Percentiles rank a stretch among this genome's conserved stretches.
phyloP scores from a whole-genome alignment of 1,140 invertebrate species.

The Zaprionus ghesquierei region DNA sequence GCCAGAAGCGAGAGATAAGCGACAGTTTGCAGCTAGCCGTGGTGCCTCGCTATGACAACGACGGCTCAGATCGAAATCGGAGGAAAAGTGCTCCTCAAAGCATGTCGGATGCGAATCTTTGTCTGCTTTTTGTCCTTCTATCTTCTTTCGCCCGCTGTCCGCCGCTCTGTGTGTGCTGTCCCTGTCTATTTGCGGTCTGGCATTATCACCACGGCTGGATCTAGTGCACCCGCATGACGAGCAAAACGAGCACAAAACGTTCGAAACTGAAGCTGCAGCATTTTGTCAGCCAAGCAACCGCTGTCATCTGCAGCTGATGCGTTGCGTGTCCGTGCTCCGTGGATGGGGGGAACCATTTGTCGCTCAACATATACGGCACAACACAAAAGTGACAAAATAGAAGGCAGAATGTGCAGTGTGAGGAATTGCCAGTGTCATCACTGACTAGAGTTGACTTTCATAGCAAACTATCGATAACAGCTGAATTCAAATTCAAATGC shows the following conservation, averaged over 20 bases:
- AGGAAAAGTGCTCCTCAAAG: conserved; percentile 4
- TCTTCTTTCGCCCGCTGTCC: background rate
- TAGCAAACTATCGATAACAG: background rate
- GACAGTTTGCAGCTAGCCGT: background rate
- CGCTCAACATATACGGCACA: background rate
- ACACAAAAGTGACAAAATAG: background rate
- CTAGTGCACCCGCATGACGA: conserved; percentile 28
- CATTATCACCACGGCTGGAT: conserved; percentile 29
- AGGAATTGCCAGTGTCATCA: too few species aligned
- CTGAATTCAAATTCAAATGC: too few species aligned
- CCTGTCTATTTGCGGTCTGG: conserved; percentile 5
- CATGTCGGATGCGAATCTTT: conserved; percentile 21
- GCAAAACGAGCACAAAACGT: conserved; percentile 4
- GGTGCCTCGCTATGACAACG: background rate
- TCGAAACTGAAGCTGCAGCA: conserved; percentile 20
- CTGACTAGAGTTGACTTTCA: background rate
- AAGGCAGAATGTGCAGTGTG: too few species aligned
- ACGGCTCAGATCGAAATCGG: background rate
- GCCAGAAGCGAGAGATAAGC: background rate
- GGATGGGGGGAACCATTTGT: background rate
- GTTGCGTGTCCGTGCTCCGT: background rate
- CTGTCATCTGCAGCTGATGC: conserved; percentile 30
- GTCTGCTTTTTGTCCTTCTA: conserved; percentile 15
- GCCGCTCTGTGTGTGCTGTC: background rate
- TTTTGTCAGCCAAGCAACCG: conserved; percentile 24